Conservation (phyloP, 2,797 vertebrate species). For the Amazona finschi region DNA sequence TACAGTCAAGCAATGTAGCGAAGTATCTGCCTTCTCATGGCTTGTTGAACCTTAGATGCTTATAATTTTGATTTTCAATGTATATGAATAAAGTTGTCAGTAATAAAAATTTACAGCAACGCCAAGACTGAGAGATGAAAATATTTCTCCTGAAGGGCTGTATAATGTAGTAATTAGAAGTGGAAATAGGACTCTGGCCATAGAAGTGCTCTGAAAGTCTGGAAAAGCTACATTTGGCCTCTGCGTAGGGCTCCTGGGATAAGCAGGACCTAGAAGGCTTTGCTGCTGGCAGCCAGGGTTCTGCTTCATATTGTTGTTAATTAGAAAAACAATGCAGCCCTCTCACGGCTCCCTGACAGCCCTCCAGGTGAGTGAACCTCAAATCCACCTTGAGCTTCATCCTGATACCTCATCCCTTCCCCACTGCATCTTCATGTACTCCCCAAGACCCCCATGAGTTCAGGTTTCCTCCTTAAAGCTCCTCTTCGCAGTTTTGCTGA, state of each 20-base stretch:
- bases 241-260: background rate
- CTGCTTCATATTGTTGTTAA: conserved; percentile 53
- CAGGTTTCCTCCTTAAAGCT: background rate
- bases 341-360: background rate
- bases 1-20: background rate
- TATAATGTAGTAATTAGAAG: conserved; percentile 3
- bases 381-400: background rate
- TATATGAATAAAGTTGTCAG: background rate
- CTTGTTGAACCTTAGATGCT: conserved; percentile 42
- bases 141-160: conserved; percentile 17
- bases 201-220: conserved; percentile 35
- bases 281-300: conserved; percentile 24
- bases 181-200: conserved; percentile 13
- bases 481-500: background rate
- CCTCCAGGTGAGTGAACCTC: background rate
- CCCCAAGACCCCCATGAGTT: background rate
- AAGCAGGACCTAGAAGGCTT: conserved; percentile 51
- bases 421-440: background rate
- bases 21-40: conserved; percentile 1
- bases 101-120: background rate
- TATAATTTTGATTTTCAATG: conserved; percentile 23
- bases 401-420: background rate
- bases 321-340: background rate
- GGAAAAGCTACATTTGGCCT: conserved; percentile 26
- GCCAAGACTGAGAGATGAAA: background rate